These are phyloP conservation scores for Triplophysa rosa DNA, from an alignment of 2,113 vertebrate species.

Conservation along the genomic window DNA sequence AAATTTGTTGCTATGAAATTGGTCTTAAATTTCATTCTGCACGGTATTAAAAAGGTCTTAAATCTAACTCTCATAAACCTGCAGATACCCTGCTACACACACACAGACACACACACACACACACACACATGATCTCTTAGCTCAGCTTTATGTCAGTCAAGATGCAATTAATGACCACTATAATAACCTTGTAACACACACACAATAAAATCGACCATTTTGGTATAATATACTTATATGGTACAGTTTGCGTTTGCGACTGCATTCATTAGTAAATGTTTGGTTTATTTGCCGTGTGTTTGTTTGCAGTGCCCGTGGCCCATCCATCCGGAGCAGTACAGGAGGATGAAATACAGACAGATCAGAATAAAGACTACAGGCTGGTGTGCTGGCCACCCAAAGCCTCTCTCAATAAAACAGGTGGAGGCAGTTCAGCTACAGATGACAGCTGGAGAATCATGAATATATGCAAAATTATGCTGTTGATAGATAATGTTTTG, in stretches of 20 bases:
- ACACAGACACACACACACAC: too few relatives aligned
- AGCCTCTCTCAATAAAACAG: constrained; percentile 59
- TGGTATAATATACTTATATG: not conserved
- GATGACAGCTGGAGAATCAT: not conserved
- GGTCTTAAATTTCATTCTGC: too few relatives aligned
- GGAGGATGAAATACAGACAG: constrained; percentile 51
- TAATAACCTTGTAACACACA: too few relatives aligned
- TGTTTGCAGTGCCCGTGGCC: constrained; percentile 43
- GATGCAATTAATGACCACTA: too few relatives aligned
- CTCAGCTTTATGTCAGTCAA: too few relatives aligned
- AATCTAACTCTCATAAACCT: too few relatives aligned
- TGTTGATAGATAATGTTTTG: not conserved
- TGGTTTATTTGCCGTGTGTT: not conserved
- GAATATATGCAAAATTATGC: not conserved
- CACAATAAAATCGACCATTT: not conserved
- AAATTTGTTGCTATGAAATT: too few relatives aligned
- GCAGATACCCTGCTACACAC: too few relatives aligned
- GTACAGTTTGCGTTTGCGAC: not conserved
- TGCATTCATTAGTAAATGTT: too few relatives aligned
- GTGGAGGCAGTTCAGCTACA: constrained; percentile 60
- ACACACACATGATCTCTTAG: too few relatives aligned
- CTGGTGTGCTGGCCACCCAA: constrained; percentile 75
- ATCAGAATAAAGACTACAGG: constrained; percentile 60
- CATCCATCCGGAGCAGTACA: constrained; percentile 14
- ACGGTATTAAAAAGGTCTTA: too few relatives aligned